Evolutionary conservation across 2,888 invertebrate species (phyloP).

Genomic region (Pseudeuparius sepicola): DNA sequence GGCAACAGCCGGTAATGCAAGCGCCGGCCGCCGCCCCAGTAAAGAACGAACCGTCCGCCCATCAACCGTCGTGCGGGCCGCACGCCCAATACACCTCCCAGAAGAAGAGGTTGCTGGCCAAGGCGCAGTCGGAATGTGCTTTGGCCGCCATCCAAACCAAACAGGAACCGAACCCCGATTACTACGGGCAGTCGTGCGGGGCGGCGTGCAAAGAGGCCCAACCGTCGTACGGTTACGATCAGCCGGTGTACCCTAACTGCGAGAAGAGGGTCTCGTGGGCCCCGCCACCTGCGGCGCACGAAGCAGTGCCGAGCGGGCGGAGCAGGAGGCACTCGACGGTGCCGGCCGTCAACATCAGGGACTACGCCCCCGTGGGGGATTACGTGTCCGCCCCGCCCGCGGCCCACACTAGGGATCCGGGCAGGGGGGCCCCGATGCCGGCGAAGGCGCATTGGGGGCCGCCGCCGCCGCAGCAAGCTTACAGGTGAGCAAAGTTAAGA

Average conservation of each 20-base stretch:
- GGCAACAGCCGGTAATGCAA: slow-evolving; percentile 25
- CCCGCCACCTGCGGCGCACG: slow-evolving; percentile 39
- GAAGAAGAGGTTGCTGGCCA: slow-evolving; percentile 80
- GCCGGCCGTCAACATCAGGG: slow-evolving; percentile 38
- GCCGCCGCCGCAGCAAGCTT: slow-evolving; percentile 42
- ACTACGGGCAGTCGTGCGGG: slow-evolving; percentile 33
- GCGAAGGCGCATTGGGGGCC: slow-evolving; percentile 40
- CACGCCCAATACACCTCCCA: slow-evolving; percentile 50
- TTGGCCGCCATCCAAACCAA: slow-evolving; percentile 50
- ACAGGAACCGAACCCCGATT: slow-evolving; percentile 44
- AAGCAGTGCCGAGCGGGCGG: slow-evolving; percentile 23
- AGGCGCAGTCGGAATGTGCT: slow-evolving; percentile 70
- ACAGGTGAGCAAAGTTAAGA: slow-evolving; percentile 40
- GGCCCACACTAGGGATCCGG: slow-evolving; percentile 45
- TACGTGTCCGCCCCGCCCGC: slow-evolving; percentile 45
- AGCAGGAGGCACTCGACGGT: slow-evolving; percentile 37
- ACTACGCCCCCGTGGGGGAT: slow-evolving; percentile 32
- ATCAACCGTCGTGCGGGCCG: slow-evolving; percentile 24
- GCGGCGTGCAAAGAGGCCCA: slow-evolving; percentile 43
- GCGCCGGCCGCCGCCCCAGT: no score
- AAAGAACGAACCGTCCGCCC: slow-evolving; percentile 45
- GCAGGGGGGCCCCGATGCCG: slow-evolving; percentile 42
- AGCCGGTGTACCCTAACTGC: slow-evolving; percentile 30
- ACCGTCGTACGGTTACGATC: slow-evolving; percentile 28
- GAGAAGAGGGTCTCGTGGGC: slow-evolving; percentile 52